These are phyloP conservation scores for Phaetusa simplex DNA, from an alignment of 2,113 vertebrate species.

Conservation along the genomic window DNA sequence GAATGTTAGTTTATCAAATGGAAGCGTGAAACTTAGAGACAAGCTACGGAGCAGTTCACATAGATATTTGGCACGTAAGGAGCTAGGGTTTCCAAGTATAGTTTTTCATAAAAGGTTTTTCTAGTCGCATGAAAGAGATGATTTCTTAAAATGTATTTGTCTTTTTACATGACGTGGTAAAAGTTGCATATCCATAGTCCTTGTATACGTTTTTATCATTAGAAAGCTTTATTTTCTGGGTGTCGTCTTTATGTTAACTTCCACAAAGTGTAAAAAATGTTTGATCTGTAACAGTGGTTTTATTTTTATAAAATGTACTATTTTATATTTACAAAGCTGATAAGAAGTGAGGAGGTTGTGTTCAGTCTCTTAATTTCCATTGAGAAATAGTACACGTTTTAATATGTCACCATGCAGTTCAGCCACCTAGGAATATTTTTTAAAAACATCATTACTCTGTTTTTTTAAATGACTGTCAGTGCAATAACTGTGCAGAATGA, in stretches of 20 bases:
- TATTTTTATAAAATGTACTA: not conserved
- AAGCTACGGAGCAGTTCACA: not conserved
- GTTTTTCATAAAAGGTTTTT: not conserved
- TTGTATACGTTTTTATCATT: not conserved
- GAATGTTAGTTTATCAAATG: not conserved
- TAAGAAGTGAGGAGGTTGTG: not conserved
- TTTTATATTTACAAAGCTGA: not conserved
- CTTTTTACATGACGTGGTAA: not conserved
- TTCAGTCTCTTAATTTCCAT: not conserved
- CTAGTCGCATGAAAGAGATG: not conserved
- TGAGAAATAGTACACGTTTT: not conserved
- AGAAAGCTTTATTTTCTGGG: not conserved
- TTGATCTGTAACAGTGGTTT: not conserved
- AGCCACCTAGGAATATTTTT: not conserved
- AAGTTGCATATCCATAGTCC: not conserved
- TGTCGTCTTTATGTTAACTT: not conserved
- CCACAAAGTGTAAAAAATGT: not conserved
- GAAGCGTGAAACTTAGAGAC: not conserved
- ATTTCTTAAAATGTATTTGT: not conserved
- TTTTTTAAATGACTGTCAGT: not conserved
- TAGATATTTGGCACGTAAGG: not conserved
- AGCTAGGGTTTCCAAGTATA: not conserved
- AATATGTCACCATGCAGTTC: not conserved
- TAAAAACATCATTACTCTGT: not conserved
- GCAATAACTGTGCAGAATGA: not conserved